Evolutionary conservation across 1,140 invertebrate species (phyloP).

Genomic region (Latrodectus geometricus): DNA sequence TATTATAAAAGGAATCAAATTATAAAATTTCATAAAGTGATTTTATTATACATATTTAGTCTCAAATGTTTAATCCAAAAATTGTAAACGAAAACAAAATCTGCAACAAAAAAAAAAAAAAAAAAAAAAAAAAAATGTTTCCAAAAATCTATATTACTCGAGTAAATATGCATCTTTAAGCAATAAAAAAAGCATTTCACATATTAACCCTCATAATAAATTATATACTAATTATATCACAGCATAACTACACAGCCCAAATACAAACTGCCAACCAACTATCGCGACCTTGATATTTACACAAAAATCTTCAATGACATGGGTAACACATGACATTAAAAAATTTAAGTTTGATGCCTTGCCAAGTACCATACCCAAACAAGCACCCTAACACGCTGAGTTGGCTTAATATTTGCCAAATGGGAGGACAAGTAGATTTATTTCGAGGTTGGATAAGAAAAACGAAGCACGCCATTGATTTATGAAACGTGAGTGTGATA

Average conservation of each 20-base stretch:
- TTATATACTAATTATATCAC: neutral
- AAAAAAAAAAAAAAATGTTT: too few species aligned
- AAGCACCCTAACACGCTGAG: neutral
- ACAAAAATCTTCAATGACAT: neutral
- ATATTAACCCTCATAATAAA: neutral
- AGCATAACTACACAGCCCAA: neutral
- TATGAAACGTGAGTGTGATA: neutral
- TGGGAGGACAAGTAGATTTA: neutral
- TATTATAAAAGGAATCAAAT: too few species aligned
- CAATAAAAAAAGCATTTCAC: neutral
- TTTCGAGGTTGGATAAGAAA: neutral
- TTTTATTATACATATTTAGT: too few species aligned
- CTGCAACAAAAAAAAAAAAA: too few species aligned
- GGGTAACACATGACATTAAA: neutral
- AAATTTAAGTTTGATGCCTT: neutral
- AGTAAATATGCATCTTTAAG: too few species aligned
- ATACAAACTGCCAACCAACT: neutral
- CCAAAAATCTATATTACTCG: too few species aligned
- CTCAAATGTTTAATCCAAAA: too few species aligned
- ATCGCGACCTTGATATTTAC: neutral
- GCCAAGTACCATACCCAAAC: neutral
- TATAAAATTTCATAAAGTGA: too few species aligned
- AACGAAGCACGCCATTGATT: neutral
- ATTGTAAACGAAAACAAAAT: too few species aligned
- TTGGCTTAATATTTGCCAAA: neutral